A percentile compares a stretch with the other conserved stretches of the same genome.
Conservation (phyloP, 2,113 vertebrate genomes). For the Paedocypris sp. region DNA sequence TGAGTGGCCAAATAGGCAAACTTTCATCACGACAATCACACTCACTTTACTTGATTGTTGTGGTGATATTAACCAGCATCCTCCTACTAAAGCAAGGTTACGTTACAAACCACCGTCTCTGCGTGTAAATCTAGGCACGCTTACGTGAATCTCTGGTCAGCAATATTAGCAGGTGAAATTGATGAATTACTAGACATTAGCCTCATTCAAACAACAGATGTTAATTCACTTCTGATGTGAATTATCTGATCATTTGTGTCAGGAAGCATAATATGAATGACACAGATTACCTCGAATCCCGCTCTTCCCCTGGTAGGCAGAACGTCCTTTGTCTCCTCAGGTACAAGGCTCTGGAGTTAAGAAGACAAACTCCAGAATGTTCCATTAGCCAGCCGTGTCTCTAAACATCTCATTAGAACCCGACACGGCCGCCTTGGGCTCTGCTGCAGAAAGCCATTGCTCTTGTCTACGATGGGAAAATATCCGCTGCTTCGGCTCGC, state of each 20-base stretch:
- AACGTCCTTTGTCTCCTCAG: constrained; percentile 44
- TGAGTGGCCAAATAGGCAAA: too few relatives aligned
- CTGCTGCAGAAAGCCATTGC: constrained; percentile 35
- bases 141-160: constrained; percentile 49
- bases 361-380: constrained; percentile 33
- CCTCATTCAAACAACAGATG: constrained; percentile 67
- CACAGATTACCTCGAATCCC: constrained; percentile 55
- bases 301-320: constrained; percentile 46
- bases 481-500: constrained; percentile 21
- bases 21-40: too few relatives aligned
- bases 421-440: constrained; percentile 41
- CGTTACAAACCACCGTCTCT: not conserved
- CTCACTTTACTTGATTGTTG: too few relatives aligned
- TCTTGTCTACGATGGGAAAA: constrained; percentile 21
- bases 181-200: constrained; percentile 66
- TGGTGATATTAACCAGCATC: too few relatives aligned
- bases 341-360: constrained; percentile 37
- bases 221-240: constrained; percentile 62
- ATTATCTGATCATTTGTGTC: constrained; percentile 69
- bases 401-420: constrained; percentile 45
- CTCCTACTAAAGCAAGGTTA: too few relatives aligned
- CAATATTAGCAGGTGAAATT: constrained; percentile 52
- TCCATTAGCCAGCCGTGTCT: constrained; percentile 44
- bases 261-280: constrained; percentile 61
- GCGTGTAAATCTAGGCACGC: constrained; percentile 4